Percentiles rank a stretch among this genome's conserved stretches.
These are phyloP conservation scores for Bradypodion ventrale DNA, from an alignment of 2,797 vertebrate species.

Conservation along the genomic window DNA sequence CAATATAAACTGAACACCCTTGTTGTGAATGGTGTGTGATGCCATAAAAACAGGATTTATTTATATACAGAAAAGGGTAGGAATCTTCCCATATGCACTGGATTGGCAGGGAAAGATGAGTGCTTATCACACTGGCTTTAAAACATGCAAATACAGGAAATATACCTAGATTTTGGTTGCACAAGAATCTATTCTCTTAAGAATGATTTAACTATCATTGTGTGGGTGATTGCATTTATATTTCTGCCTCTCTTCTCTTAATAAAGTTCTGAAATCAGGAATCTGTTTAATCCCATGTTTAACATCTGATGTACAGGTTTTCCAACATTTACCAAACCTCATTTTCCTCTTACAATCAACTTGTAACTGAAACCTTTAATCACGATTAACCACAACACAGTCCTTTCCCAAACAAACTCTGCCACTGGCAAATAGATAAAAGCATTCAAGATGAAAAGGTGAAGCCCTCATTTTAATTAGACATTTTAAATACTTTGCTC, in stretches of 20 bases:
- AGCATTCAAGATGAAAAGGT: constrained; percentile 41
- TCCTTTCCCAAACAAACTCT: background rate
- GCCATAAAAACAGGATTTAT: background rate
- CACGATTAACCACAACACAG: background rate
- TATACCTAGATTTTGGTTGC: background rate
- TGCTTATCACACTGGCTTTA: background rate
- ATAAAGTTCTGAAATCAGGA: constrained; percentile 1
- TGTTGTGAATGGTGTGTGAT: background rate
- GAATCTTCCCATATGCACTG: no score
- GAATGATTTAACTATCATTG: background rate
- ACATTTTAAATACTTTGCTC: constrained; percentile 12
- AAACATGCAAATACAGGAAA: background rate
- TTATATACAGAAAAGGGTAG: background rate
- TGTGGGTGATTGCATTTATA: background rate
- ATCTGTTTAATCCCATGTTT: background rate
- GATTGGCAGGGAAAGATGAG: background rate
- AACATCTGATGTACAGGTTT: background rate
- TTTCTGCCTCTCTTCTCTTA: background rate
- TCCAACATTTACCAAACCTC: background rate
- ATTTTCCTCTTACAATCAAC: background rate
- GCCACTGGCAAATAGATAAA: constrained; percentile 24
- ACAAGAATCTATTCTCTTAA: background rate
- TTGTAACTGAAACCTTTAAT: constrained; percentile 15
- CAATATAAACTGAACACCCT: background rate
- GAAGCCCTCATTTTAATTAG: background rate